A percentile compares a stretch with the other conserved stretches of the same genome.
phyloP scores from a whole-genome alignment of 2,797 vertebrate species.

The Pipistrellus kuhlii region DNA sequence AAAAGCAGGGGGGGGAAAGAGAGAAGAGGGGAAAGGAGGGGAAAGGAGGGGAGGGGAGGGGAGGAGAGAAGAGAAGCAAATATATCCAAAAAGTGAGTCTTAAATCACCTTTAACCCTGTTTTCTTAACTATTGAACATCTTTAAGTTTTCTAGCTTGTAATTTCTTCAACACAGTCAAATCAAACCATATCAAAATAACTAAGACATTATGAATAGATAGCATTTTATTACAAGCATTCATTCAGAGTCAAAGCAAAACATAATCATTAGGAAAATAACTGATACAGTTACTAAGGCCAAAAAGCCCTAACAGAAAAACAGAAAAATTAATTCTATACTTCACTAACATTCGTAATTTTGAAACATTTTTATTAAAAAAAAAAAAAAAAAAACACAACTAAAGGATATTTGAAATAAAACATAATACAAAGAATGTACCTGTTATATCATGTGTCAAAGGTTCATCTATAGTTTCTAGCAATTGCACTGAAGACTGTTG shows the following conservation, averaged over 20 bases:
- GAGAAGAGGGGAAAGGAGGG: too few relatives aligned
- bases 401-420: background rate
- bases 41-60: accelerated
- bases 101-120: background rate
- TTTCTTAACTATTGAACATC: background rate
- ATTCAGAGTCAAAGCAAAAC: slow-evolving; percentile 28
- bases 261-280: slow-evolving; percentile 5
- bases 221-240: background rate
- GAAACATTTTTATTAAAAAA: background rate
- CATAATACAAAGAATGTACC: slow-evolving; percentile 86
- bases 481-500: slow-evolving; percentile 93
- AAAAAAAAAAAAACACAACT: background rate
- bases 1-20: background rate
- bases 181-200: background rate
- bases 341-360: background rate
- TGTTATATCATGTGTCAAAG: slow-evolving; percentile 95
- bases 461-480: slow-evolving; percentile 96
- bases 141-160: background rate
- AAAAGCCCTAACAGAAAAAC: slow-evolving; percentile 48
- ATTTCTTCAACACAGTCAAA: slow-evolving; percentile 42
- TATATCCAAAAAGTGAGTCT: background rate
- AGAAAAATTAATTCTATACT: background rate
- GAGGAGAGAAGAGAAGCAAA: background rate
- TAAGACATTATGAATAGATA: background rate
- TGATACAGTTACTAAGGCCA: background rate